phyloP scores from a whole-genome alignment of 2,113 vertebrate genomes.

The Chaetodon trifascialis region DNA sequence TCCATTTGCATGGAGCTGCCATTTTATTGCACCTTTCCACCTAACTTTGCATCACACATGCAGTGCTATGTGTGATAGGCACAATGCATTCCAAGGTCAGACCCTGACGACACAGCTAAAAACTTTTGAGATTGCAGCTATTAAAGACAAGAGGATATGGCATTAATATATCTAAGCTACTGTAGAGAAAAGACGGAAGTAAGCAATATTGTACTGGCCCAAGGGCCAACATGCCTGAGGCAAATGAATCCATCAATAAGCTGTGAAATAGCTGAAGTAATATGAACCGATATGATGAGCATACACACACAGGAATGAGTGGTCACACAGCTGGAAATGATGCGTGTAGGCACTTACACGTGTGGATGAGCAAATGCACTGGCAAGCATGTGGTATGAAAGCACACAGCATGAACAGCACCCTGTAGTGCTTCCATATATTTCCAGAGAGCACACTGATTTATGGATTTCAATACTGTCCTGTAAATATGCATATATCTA shows the following conservation, averaged over 20 bases:
- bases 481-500: background rate
- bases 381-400: background rate
- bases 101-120: background rate
- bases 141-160: background rate
- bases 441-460: background rate
- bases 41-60: background rate
- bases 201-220: background rate
- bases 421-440: background rate
- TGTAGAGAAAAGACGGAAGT: background rate
- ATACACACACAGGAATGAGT: slow-evolving; percentile 1
- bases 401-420: background rate
- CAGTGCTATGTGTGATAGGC: background rate
- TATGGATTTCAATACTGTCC: background rate
- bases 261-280: background rate
- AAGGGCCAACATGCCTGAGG: slow-evolving; percentile 5
- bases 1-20: background rate
- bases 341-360: background rate
- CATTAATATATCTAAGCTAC: background rate
- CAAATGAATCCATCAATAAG: slow-evolving; percentile 3
- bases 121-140: background rate
- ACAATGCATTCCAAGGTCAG: background rate
- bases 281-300: background rate
- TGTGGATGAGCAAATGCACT: background rate
- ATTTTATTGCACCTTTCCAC: background rate
- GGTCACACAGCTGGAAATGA: slow-evolving; percentile 32